Evolutionary conservation across 2,888 invertebrate species (phyloP), one percentile per base, ranked within the genome.

Genomic region (Eurois occulta): DNA sequence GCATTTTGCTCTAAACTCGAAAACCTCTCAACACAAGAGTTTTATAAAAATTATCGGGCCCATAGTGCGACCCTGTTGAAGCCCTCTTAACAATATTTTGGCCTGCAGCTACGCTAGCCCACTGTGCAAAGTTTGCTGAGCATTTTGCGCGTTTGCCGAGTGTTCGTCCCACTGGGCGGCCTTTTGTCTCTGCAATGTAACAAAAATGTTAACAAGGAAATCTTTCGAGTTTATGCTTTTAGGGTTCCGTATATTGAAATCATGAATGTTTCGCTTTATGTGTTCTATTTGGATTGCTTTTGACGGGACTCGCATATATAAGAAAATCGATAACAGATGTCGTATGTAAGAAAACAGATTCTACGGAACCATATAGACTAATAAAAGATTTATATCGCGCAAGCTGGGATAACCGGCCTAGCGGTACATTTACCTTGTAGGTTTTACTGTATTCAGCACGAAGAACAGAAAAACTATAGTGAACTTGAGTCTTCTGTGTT

Each of bases 21-120:
- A 86, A 92, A 90, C 85, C 91, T 86, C 92, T 92, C 77, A 70
- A 84, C 58, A 92, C 83, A 88, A 94, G 95, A 88, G 93, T 86
- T 88, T 92, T 94, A 94, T 94, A 94, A 94, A 95, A 95, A 94
- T 95, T 94, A 95, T 92, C 86, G 91, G 91, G 87, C 92, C 93
- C 93, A 94, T 91, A 92, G 92, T 91, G 87, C 82, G 87, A 82
- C 78, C 81, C 83, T 82, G 78, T 81, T 89, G 84, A 87, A 95
- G 94, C 80, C 90, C 91, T 84, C 95, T 95, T 87, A 75, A 90
- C 91, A 91, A 91, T 95, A 93, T 95, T 95, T 93, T 88, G 93
- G 90, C 94, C 92, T 80, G 90, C 89, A 91, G 94, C 91, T 81
- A 86, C 75, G 68, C 28, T 28, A 38, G 75, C 84, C 79, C 91